A percentile compares a stretch with the other conserved stretches of the same genome.
phyloP scores from a whole-genome alignment of 53 echinoderm and acorn worm species.

The Henricia sp. region DNA sequence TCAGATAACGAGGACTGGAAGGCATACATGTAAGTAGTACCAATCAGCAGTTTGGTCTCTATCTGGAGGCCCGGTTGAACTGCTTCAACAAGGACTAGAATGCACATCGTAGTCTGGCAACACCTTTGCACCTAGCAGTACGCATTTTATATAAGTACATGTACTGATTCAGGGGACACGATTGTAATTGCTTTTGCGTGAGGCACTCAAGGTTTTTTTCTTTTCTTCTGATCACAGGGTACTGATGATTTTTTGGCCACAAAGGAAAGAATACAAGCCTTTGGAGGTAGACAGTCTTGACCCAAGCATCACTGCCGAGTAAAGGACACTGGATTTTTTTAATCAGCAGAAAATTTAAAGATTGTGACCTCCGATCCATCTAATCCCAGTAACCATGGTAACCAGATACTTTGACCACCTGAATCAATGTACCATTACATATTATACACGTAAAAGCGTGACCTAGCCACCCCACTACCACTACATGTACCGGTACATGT shows the following conservation, averaged over 20 bases:
- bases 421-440: background rate
- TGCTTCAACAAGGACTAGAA: background rate
- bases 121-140: background rate
- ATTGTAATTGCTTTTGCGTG: background rate
- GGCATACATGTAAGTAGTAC: too few species aligned
- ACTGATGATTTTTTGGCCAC: constrained; percentile 42
- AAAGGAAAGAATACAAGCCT: constrained; percentile 17
- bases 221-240: background rate
- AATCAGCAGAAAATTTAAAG: background rate
- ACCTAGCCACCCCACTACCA: too few species aligned
- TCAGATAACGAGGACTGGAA: too few species aligned
- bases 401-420: background rate
- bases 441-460: too few species aligned
- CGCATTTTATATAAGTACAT: background rate
- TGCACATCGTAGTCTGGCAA: background rate
- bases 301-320: background rate
- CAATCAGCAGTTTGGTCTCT: too few species aligned
- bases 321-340: background rate
- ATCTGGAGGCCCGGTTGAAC: too few species aligned
- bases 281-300: background rate
- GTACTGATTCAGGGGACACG: background rate
- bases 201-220: too few species aligned
- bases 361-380: background rate
- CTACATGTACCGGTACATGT: too few species aligned
- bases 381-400: background rate